These are phyloP conservation scores for Delia radicum DNA, from an alignment of 1,140 invertebrate species.

Conservation along the genomic window DNA sequence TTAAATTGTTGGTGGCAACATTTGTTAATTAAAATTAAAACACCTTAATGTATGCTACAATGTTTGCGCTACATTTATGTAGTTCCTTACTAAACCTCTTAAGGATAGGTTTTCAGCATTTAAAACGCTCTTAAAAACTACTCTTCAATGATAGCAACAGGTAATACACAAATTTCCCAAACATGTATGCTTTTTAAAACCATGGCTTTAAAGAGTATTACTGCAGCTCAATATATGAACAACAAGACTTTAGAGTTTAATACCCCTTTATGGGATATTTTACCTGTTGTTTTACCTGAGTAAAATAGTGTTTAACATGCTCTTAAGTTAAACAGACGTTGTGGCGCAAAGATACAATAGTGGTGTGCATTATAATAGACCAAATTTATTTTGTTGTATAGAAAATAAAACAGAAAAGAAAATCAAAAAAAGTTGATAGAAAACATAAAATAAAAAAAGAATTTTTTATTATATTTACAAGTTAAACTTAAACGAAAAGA, in stretches of 20 bases:
- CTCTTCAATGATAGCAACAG: background rate
- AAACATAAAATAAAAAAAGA: background rate
- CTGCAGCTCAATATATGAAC: background rate
- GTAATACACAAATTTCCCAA: constrained; percentile 10
- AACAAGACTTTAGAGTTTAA: background rate
- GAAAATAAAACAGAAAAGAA: background rate
- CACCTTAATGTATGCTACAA: no score
- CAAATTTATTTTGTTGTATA: background rate
- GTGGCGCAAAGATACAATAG: constrained; percentile 2
- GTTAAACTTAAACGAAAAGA: background rate
- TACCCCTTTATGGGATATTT: constrained; percentile 15
- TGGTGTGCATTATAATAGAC: background rate
- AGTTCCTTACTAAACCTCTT: no score
- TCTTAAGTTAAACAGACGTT: constrained; percentile 25
- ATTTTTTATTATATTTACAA: no score
- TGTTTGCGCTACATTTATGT: no score
- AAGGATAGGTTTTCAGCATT: no score
- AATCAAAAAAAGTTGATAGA: background rate
- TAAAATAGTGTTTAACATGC: constrained; percentile 15
- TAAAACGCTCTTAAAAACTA: background rate
- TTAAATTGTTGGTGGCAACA: no score
- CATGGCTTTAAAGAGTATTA: background rate
- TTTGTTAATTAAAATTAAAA: no score
- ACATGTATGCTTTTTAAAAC: constrained; percentile 8
- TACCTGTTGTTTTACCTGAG: constrained; percentile 8